Base-by-base conservation (phyloP, 2,797 vertebrate genomes). In the Darevskia nairensis region DNA sequence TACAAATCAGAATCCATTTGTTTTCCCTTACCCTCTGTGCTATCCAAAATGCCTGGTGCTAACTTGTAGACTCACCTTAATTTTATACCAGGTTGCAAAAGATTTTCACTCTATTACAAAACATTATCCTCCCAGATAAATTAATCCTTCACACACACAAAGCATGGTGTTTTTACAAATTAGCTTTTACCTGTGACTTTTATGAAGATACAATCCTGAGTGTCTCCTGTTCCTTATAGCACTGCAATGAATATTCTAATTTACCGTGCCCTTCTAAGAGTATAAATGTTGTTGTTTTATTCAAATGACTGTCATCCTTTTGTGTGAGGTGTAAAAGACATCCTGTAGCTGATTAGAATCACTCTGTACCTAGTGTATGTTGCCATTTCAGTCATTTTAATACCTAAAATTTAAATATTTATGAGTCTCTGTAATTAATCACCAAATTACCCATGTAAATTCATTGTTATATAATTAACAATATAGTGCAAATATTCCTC, bases 391-490 rank as follows among this genome's bases (percentile, higher is more conserved):
- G 32, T 76, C 7, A 6, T 1, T 27, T 59, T 77, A 86, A 17
- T 69, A 71, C 50, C 19, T 80, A 0, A 0, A 13, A 29, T 66
- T 90, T 72, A 76, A 91, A 88, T 92, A 86, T 80, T 90, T 84
- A 88, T 78, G 61, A 74, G 8, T 3, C 8, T 3, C 17, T 35
- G 23, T 61, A 92, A 90, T 78, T 89, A 84, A 90, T 93, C 78
- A 71, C 35, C 71, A 83, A 82, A 83, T 83, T 89, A 50, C 44
- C 11, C 15, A 81, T 1, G 0, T 83, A 83, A 90, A 80, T 82
- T 69, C 86, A 80, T 86, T 89, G 29, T 71, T 80, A 75, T n/a
- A 44, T 91, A 91, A 87, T 88, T 79, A 91, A 25, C 29, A 74
- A 29, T 27, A 5, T 69, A 1, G 82, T 88, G 64, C n/a, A 41